These are phyloP conservation scores for Dysdera silvatica DNA, from an alignment of 1,140 invertebrate species.

Conservation along the genomic window DNA sequence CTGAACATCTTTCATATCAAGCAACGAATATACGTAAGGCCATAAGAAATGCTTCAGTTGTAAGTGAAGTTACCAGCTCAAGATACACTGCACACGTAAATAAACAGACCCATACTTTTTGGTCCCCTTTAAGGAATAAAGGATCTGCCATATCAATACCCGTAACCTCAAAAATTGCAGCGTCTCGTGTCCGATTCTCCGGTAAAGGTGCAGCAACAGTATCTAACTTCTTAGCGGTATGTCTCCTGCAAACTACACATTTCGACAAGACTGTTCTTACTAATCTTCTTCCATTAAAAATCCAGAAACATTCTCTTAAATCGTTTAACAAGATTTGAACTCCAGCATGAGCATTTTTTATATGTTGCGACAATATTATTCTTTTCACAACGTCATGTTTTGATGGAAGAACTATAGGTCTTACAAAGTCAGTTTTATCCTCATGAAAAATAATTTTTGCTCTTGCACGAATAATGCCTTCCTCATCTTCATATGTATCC, in stretches of 20 bases:
- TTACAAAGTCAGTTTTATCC: neutral
- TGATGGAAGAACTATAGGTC: neutral
- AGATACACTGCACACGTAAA: constrained; percentile 24
- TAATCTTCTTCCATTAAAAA: neutral
- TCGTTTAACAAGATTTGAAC: neutral
- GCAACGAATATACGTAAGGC: constrained; percentile 42
- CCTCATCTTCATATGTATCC: neutral
- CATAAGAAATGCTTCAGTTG: constrained; percentile 40
- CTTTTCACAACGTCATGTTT: neutral
- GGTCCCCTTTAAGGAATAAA: constrained; percentile 31
- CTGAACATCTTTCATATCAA: constrained; percentile 35
- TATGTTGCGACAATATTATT: neutral
- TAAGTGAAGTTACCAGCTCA: constrained; percentile 39
- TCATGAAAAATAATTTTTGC: neutral
- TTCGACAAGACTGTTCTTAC: neutral
- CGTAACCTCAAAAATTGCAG: constrained; percentile 36
- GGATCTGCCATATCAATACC: constrained; percentile 41
- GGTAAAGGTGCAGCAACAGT: constrained; percentile 25
- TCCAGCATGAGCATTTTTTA: neutral
- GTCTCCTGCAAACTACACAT: neutral
- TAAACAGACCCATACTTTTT: neutral
- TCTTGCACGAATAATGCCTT: neutral
- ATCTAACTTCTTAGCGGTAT: neutral
- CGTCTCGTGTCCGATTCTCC: constrained; percentile 32
- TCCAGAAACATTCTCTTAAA: neutral